A percentile compares a stretch with the other conserved stretches of the same genome.
phyloP scores from a whole-genome alignment of 2,888 invertebrate genomes.

The Lasioglossum leucozonium region DNA sequence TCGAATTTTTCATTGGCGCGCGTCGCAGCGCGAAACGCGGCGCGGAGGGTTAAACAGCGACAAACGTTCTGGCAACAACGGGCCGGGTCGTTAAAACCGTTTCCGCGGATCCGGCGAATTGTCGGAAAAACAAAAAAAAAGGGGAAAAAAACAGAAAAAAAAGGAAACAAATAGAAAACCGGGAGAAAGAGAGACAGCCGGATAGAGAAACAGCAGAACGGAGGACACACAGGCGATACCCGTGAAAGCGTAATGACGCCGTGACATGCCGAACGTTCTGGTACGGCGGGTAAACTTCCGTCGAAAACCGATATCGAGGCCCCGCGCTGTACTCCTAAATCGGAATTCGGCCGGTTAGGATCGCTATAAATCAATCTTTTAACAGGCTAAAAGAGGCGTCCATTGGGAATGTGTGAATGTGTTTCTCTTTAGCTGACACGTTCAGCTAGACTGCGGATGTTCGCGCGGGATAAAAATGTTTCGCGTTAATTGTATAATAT shows the following conservation, averaged over 20 bases:
- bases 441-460: not conserved
- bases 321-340: not conserved
- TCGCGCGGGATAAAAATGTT: not conserved
- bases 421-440: not conserved
- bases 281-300: not conserved
- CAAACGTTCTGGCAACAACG: conserved; percentile 7
- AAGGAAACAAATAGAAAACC: not conserved
- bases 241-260: conserved; percentile 13
- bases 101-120: conserved; percentile 5
- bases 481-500: too few species aligned
- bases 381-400: not conserved
- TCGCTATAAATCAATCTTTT: not conserved
- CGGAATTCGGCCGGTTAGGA: not conserved
- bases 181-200: not conserved
- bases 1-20: conserved; percentile 1
- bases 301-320: not conserved
- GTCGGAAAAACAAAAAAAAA: not conserved
- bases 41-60: conserved; percentile 9
- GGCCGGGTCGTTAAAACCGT: not conserved
- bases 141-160: too few species aligned
- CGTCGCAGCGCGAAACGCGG: not conserved
- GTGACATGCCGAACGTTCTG: conserved; percentile 27
- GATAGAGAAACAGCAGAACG: too few species aligned
- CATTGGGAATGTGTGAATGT: not conserved
- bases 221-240: not conserved